phyloP scores from a whole-genome alignment of 2,888 invertebrate species.

The Stictocephala bisonia region DNA sequence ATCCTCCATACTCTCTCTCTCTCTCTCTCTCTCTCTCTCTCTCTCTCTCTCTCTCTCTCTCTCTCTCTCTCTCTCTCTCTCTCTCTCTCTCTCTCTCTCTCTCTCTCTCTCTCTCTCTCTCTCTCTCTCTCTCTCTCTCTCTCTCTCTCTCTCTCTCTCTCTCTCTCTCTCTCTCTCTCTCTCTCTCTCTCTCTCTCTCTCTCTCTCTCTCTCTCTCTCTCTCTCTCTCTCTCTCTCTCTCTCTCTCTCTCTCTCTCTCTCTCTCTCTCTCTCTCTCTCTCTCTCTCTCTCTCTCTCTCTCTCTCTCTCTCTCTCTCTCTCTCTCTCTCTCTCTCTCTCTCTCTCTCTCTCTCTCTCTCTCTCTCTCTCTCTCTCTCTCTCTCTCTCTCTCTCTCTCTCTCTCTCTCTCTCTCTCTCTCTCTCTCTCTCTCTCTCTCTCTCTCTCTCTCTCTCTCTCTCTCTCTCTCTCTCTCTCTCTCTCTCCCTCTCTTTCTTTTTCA shows the following conservation, averaged over 20 bases:
- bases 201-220: too few species aligned
- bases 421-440: constrained; percentile 45
- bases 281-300: constrained; percentile 37
- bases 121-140: too few species aligned
- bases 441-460: constrained; percentile 45
- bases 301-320: constrained; percentile 40
- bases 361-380: constrained; percentile 37
- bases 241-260: constrained; percentile 33
- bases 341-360: constrained; percentile 44
- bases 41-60: too few species aligned
- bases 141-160: too few species aligned
- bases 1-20: too few species aligned
- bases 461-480: constrained; percentile 45
- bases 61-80: too few species aligned
- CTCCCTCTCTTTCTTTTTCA: neutral
- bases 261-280: neutral
- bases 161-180: too few species aligned
- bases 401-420: constrained; percentile 37
- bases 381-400: constrained; percentile 36
- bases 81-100: too few species aligned
- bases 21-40: too few species aligned
- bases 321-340: constrained; percentile 44
- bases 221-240: too few species aligned
- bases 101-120: too few species aligned
- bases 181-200: too few species aligned